Percentiles rank a stretch among this genome's conserved stretches.
Conservation (phyloP, 2,888 invertebrate species). For the Temnothorax unifasciatus region DNA sequence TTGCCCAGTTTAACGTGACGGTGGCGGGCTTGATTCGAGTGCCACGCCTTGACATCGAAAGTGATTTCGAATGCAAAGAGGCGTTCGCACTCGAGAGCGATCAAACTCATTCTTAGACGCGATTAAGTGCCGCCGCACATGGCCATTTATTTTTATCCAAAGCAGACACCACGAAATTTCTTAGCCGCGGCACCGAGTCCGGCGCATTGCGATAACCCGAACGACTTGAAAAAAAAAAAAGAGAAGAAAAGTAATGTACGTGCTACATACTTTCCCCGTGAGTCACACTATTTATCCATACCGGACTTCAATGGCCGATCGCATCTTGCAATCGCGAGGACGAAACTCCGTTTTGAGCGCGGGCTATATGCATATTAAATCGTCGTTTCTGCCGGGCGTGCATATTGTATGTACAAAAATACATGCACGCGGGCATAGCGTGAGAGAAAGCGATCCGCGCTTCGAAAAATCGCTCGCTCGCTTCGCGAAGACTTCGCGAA, state of each 20-base stretch:
- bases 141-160: slow-evolving; percentile 36
- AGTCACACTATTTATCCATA: slow-evolving; percentile 49
- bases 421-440: not conserved
- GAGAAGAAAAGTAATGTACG: slow-evolving; percentile 48
- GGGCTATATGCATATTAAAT: slow-evolving; percentile 31
- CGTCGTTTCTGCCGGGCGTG: slow-evolving; percentile 1
- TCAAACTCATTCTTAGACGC: slow-evolving; percentile 24
- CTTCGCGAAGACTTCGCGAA: not conserved
- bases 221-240: not conserved
- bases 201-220: slow-evolving; percentile 14
- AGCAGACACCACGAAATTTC: slow-evolving; percentile 14
- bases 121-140: slow-evolving; percentile 7
- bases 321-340: slow-evolving; percentile 47
- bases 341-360: slow-evolving; percentile 27
- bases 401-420: too few species aligned
- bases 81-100: not conserved
- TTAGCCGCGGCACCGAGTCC: not conserved
- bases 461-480: not conserved
- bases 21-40: not conserved
- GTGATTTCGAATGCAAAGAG: slow-evolving; percentile 13
- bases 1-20: slow-evolving; percentile 1
- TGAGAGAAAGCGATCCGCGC: slow-evolving; percentile 49
- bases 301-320: slow-evolving; percentile 34
- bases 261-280: slow-evolving; percentile 48
- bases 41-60: slow-evolving; percentile 17